These are phyloP conservation scores for Cottoperca gobio DNA, from an alignment of 2,797 vertebrate species.

Conservation along the genomic window DNA sequence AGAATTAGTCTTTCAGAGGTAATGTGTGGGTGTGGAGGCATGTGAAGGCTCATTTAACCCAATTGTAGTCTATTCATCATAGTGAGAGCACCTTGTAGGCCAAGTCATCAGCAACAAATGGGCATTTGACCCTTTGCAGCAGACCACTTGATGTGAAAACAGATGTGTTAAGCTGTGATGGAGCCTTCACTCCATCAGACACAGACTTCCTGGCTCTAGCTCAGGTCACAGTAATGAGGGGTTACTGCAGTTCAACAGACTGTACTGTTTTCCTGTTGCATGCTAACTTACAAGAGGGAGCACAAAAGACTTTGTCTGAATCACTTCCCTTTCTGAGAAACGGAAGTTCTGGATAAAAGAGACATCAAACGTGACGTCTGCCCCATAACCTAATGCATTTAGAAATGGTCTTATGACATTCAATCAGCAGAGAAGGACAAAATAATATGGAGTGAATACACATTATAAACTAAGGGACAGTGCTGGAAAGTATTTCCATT, in stretches of 20 bases:
- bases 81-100: slow-evolving; percentile 12
- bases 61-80: slow-evolving; percentile 39
- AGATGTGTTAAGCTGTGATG: slow-evolving; percentile 34
- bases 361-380: slow-evolving; percentile 30
- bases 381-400: neutral
- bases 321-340: slow-evolving; percentile 58
- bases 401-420: neutral
- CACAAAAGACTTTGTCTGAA: slow-evolving; percentile 40
- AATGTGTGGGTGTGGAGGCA: slow-evolving; percentile 32
- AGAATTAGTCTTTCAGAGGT: slow-evolving; percentile 34
- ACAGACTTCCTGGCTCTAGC: slow-evolving; percentile 53
- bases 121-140: slow-evolving; percentile 32
- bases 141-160: slow-evolving; percentile 55
- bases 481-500: neutral
- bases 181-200: slow-evolving; percentile 46
- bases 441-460: neutral
- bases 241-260: slow-evolving; percentile 70
- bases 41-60: slow-evolving; percentile 47
- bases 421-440: neutral
- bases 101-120: slow-evolving; percentile 33
- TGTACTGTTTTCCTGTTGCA: slow-evolving; percentile 34
- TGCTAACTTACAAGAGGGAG: slow-evolving; percentile 36
- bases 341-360: slow-evolving; percentile 43
- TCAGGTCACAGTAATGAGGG: slow-evolving; percentile 47
- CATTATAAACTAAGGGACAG: neutral